phyloP scores from a whole-genome alignment of 1,140 invertebrate species.

The Phymorhynchus buccinoides region DNA sequence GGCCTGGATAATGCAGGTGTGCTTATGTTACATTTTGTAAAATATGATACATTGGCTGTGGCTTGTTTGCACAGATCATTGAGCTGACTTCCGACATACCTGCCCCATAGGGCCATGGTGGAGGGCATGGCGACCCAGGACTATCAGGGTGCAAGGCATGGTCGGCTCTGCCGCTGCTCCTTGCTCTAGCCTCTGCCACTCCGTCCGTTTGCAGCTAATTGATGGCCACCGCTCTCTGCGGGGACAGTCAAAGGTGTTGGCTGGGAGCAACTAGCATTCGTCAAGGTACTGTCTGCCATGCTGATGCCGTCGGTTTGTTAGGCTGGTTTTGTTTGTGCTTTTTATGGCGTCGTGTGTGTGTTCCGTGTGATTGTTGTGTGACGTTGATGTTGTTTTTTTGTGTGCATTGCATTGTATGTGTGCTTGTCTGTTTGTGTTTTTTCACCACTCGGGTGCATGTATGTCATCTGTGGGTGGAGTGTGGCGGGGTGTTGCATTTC shows the following conservation, averaged over 20 bases:
- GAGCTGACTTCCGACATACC: constrained; percentile 89
- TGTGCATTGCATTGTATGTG: too few relatives aligned
- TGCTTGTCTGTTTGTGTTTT: too few relatives aligned
- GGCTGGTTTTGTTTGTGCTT: constrained; percentile 3
- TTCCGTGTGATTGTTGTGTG: too few relatives aligned
- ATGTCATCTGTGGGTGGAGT: too few relatives aligned
- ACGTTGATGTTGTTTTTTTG: too few relatives aligned
- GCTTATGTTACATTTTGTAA: too few relatives aligned
- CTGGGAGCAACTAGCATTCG: constrained; percentile 93
- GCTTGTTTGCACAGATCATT: constrained; percentile 79
- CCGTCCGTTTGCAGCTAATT: constrained; percentile 94
- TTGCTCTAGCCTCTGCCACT: constrained; percentile 92
- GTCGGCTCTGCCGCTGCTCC: constrained; percentile 91
- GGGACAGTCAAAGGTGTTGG: constrained; percentile 92
- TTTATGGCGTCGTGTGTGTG: too few relatives aligned
- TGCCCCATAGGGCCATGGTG: constrained; percentile 92
- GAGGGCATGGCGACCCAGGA: constrained; percentile 82
- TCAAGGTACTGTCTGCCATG: constrained; percentile 80
- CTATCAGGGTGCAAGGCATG: constrained; percentile 82
- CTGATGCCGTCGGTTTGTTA: too few relatives aligned
- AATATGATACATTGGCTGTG: too few relatives aligned
- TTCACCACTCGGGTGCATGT: too few relatives aligned
- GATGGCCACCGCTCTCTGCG: constrained; percentile 92
- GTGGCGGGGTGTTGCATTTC: too few relatives aligned
- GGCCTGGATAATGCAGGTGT: too few relatives aligned